Evolutionary conservation across 2,797 vertebrate species (phyloP), one percentile per base, ranked within the genome.

Genomic region (Malurus splendens): DNA sequence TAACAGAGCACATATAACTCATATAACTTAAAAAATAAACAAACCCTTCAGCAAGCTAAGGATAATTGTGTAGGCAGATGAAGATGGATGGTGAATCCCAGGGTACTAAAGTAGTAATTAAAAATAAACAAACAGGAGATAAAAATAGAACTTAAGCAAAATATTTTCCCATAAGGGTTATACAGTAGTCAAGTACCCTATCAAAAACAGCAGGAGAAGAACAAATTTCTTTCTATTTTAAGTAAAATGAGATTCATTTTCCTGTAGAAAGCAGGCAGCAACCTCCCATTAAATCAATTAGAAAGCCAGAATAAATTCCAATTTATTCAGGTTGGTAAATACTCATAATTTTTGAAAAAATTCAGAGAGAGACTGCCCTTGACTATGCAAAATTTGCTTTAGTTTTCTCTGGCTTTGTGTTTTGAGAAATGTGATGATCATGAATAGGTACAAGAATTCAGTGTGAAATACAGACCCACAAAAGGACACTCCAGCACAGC

Each of bases 61-160:
- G 67, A 87, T 92, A 78, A 94, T 90, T 82, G 65, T 72, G 90
- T 86, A 91, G 94, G 91, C 92, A 93, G 92, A 95, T 81, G 78
- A 88, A 94, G 89, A 95, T 94, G 45, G 14, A 92, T 92, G 77
- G 83, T 65, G 90, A 95, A 92, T 90, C 94, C 89, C 92, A 82
- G 56, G 80, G 44, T 70, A 86, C 33, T 65, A 67, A 87, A 90
- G 52, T 60, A 92, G 92, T 95, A 95, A 95, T 95, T 95, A 95
- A 95, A 94, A 95, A 93, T 90, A 95, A 95, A 93, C 89, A 94
- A 95, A 92, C 71, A 80, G 36, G 39, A 90, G 74, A 79, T 79
- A 93, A 95, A 95, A 93, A 94, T 92, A 95, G 89, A 90, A 95
- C 55, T 90, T 76, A 71, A 91, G 92, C 55, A 87, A 92, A 93